Evolutionary conservation across 2,797 vertebrate genomes (phyloP).

Genomic region (Acanthornis magna): DNA sequence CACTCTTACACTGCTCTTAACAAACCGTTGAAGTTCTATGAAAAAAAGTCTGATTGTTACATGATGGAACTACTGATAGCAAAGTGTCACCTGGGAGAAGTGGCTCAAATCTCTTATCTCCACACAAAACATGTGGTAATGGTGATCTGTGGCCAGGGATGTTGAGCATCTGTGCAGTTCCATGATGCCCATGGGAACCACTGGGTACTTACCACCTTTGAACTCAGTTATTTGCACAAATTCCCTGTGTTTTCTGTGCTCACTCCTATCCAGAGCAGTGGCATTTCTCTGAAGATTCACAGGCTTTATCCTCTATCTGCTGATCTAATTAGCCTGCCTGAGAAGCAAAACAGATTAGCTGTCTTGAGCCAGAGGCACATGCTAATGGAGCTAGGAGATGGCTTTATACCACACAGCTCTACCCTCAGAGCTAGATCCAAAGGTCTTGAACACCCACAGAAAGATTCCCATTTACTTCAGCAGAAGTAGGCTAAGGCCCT

Average conservation of each 20-base stretch:
- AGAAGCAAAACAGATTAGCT: conserved; percentile 31
- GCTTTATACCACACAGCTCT: neutral
- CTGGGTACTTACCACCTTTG: neutral
- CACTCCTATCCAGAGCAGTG: neutral
- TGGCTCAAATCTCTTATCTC: neutral
- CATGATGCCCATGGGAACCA: neutral
- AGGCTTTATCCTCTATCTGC: neutral
- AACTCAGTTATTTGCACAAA: neutral
- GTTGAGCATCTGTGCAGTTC: neutral
- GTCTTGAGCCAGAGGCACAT: conserved; percentile 1
- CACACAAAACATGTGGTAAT: neutral
- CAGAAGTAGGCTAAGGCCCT: neutral
- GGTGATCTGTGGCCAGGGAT: neutral
- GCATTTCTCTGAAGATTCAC: neutral
- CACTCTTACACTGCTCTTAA: neutral
- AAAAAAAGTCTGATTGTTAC: neutral
- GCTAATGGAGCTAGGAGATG: conserved; percentile 21
- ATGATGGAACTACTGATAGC: too few relatives aligned
- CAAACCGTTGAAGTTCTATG: neutral
- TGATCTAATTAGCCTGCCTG: conserved; percentile 24
- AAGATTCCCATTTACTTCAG: neutral
- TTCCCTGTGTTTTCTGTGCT: neutral
- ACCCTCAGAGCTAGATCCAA: neutral
- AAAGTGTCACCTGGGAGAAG: neutral
- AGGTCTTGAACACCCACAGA: neutral